Percentiles rank a stretch among this genome's conserved stretches.
These are phyloP conservation scores for Microctonus aethiopoides DNA, from an alignment of 2,888 invertebrate species.

Conservation along the genomic window DNA sequence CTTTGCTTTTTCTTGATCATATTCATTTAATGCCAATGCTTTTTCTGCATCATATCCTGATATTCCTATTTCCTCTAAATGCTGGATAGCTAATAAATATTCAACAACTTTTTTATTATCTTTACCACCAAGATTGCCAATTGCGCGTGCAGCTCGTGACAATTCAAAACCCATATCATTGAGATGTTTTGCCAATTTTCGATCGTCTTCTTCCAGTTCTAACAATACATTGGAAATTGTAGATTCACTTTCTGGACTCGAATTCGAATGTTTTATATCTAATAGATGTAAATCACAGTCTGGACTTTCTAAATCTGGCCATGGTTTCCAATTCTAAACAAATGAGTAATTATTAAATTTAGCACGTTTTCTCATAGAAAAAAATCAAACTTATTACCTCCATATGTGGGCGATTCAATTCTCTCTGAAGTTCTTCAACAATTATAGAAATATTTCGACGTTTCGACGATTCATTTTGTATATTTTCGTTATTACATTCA, in stretches of 20 bases:
- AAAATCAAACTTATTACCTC: slow-evolving; percentile 49
- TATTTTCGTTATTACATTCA: slow-evolving; percentile 45
- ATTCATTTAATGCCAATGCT: slow-evolving; percentile 67
- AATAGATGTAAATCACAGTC: slow-evolving; percentile 38
- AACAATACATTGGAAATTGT: slow-evolving; percentile 46
- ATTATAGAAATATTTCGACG: slow-evolving; percentile 78
- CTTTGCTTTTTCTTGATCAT: slow-evolving; percentile 66
- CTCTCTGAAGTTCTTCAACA: slow-evolving; percentile 78
- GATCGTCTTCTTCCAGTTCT: slow-evolving; percentile 63
- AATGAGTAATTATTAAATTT: neutral
- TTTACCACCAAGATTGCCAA: slow-evolving; percentile 78
- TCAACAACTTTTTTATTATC: slow-evolving; percentile 92
- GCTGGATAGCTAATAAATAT: slow-evolving; percentile 77
- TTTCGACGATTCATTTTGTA: slow-evolving; percentile 44
- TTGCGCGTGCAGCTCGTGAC: slow-evolving; percentile 82
- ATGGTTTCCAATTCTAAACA: slow-evolving; percentile 61
- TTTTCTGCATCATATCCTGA: slow-evolving; percentile 67
- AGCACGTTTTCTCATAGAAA: neutral
- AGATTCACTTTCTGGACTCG: slow-evolving; percentile 36
- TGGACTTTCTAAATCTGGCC: slow-evolving; percentile 61
- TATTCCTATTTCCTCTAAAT: slow-evolving; percentile 67
- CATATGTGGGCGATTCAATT: slow-evolving; percentile 67
- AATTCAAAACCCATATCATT: slow-evolving; percentile 90
- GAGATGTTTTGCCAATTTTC: slow-evolving; percentile 78
- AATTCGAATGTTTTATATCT: slow-evolving; percentile 11